Percentiles rank a stretch among this genome's conserved stretches.
Evolutionary conservation across 2,888 invertebrate genomes (phyloP).

Genomic region (Thymelicus lineola): DNA sequence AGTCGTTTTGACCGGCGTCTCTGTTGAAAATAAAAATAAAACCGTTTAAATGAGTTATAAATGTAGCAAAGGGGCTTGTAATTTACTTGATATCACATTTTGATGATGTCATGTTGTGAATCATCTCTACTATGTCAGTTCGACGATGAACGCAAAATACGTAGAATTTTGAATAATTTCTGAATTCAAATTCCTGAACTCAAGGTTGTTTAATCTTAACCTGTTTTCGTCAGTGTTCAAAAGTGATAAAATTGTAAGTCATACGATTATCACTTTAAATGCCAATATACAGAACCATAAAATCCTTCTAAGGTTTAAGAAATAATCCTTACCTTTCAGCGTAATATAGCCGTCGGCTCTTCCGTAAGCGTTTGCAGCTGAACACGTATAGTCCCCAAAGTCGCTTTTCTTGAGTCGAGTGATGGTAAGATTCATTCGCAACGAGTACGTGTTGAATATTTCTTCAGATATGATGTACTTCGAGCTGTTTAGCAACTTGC

Average conservation of each 20-base stretch:
- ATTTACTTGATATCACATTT: neutral
- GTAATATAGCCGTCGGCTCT: constrained; percentile 90
- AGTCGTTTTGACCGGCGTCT: constrained; percentile 75
- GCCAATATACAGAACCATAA: too few species aligned
- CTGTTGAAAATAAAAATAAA: constrained; percentile 61
- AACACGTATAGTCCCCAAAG: constrained; percentile 92
- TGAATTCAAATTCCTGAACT: too few species aligned
- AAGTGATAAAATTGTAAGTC: too few species aligned
- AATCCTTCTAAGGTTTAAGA: neutral
- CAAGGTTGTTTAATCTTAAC: too few species aligned
- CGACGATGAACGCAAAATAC: too few species aligned
- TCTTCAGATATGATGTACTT: constrained; percentile 92
- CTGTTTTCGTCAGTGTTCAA: too few species aligned
- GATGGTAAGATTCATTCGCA: constrained; percentile 93
- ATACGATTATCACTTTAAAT: too few species aligned
- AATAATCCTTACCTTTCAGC: constrained; percentile 88
- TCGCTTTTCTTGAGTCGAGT: constrained; percentile 89
- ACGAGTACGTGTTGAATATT: constrained; percentile 89
- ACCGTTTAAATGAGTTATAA: neutral
- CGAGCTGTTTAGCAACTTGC: constrained; percentile 89
- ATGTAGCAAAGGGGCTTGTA: neutral
- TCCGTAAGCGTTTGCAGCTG: constrained; percentile 92
- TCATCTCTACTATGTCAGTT: too few species aligned
- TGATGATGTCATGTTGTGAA: too few species aligned
- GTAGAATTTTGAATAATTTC: too few species aligned